Evolutionary conservation across 2,888 invertebrate species (phyloP).

Genomic region (Celastrina argiolus): DNA sequence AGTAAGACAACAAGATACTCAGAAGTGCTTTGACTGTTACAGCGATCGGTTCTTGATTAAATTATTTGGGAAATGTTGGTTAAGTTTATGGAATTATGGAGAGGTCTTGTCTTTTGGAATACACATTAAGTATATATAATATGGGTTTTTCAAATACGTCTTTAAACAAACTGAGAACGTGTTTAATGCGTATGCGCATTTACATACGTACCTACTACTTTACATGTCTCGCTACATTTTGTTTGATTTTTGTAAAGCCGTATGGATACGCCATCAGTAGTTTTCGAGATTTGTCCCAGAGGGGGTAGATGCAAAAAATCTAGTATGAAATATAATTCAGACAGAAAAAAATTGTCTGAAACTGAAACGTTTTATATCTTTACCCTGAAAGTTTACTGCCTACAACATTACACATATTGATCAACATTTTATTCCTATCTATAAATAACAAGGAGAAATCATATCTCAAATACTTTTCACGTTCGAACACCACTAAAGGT

Average conservation of each 20-base stretch:
- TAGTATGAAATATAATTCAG: too few relatives aligned
- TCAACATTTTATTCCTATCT: not conserved
- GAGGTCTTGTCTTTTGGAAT: too few relatives aligned
- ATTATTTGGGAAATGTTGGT: not conserved
- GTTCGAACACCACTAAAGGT: slow-evolving; percentile 16
- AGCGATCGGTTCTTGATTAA: not conserved
- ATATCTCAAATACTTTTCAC: slow-evolving; percentile 10
- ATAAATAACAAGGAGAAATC: not conserved
- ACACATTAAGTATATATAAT: too few relatives aligned
- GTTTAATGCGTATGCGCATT: too few relatives aligned
- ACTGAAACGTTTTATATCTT: not conserved
- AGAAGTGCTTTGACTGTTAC: not conserved
- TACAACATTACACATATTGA: not conserved
- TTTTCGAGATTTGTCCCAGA: too few relatives aligned
- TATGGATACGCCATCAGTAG: too few relatives aligned
- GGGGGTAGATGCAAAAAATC: too few relatives aligned
- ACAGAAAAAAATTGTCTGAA: not conserved
- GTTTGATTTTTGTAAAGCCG: too few relatives aligned
- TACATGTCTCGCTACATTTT: too few relatives aligned
- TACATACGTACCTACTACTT: too few relatives aligned
- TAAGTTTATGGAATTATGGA: not conserved
- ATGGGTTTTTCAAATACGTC: too few relatives aligned
- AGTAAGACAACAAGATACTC: not conserved
- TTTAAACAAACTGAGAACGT: too few relatives aligned
- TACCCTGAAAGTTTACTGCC: not conserved